Percentiles rank a stretch among this genome's conserved stretches.
Conservation (phyloP, 2,888 invertebrate genomes). For the Lypha dubia region DNA sequence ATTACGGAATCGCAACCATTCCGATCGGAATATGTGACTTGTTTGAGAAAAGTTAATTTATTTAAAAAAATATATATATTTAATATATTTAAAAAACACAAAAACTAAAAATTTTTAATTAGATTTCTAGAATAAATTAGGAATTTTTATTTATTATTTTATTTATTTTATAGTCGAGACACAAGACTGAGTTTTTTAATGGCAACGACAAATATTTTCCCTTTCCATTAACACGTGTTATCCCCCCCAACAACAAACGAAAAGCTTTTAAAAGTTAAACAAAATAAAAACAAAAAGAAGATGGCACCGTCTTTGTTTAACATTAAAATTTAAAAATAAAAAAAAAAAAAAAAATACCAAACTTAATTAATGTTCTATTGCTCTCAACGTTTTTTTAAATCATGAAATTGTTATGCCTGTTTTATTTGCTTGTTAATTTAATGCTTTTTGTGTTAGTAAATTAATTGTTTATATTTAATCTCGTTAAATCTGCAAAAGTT, state of each 20-base stretch:
- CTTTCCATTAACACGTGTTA: slow-evolving; percentile 1
- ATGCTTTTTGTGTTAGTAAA: slow-evolving; percentile 22
- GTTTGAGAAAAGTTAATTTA: too few relatives aligned
- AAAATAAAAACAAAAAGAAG: neutral
- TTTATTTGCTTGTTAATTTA: neutral
- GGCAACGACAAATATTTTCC: too few relatives aligned
- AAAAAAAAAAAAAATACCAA: neutral
- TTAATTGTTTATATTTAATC: slow-evolving; percentile 39
- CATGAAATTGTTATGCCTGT: neutral
- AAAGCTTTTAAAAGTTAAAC: neutral
- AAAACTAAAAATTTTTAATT: too few relatives aligned
- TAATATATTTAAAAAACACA: too few relatives aligned
- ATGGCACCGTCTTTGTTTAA: neutral
- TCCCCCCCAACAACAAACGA: too few relatives aligned
- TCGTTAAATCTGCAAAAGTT: slow-evolving; percentile 23
- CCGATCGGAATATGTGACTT: too few relatives aligned
- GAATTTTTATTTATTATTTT: too few relatives aligned
- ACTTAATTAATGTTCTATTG: neutral
- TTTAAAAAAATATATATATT: too few relatives aligned
- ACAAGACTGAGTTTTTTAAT: too few relatives aligned
- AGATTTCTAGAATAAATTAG: too few relatives aligned
- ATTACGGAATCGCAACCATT: too few relatives aligned
- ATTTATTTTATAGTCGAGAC: too few relatives aligned
- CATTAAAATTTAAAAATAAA: neutral
- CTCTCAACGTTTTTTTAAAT: slow-evolving; percentile 12